Percentiles rank a stretch among this genome's conserved stretches.
phyloP scores from a whole-genome alignment of 2,797 vertebrate species.

The Gallinago stenura region DNA sequence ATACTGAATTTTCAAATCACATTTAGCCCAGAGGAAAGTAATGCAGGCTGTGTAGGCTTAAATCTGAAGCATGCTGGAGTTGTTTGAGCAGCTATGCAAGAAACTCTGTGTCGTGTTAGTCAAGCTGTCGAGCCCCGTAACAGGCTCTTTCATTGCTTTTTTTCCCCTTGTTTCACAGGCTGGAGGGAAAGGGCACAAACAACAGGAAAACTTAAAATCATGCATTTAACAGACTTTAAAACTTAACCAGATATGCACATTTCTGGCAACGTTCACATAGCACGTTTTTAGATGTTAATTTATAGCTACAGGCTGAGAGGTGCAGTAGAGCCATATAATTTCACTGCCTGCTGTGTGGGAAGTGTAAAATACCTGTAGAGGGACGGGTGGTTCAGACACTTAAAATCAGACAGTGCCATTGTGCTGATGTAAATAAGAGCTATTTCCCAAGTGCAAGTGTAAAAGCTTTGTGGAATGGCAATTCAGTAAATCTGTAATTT shows the following conservation, averaged over 20 bases:
- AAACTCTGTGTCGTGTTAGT: not conserved
- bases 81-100: not conserved
- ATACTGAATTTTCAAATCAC: accelerated
- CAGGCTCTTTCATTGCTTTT: not conserved
- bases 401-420: not conserved
- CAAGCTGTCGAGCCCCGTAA: not conserved
- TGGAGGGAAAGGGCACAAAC: not conserved
- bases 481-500: not conserved
- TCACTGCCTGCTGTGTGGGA: not conserved
- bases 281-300: not conserved
- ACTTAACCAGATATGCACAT: not conserved
- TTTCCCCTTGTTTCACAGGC: not conserved
- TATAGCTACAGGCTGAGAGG: not conserved
- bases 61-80: not conserved
- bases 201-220: not conserved
- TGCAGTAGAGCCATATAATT: not conserved
- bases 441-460: not conserved
- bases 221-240: not conserved
- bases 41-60: not conserved
- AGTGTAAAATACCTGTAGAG: not conserved
- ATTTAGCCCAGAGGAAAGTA: not conserved
- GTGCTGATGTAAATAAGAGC: not conserved
- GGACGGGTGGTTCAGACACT: not conserved
- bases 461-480: not conserved
- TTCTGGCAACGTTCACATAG: not conserved